Base-by-base conservation (phyloP, 2,888 invertebrate genomes). In the Dorcus hopei region DNA sequence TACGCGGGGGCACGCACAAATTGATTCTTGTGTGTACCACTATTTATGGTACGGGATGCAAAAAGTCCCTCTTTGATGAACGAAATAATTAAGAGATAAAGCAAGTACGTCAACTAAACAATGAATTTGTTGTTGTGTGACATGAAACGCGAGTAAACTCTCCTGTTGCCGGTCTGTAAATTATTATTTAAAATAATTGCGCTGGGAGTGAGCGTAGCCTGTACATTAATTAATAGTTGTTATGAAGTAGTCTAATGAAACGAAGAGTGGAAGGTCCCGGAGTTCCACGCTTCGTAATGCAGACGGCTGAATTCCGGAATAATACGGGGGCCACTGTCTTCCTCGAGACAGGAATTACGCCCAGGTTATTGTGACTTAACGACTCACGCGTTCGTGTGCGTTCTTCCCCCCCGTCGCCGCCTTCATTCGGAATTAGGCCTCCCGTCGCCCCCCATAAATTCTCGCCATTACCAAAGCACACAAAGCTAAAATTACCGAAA, bases 181-280 rank as follows among this genome's bases (percentile, higher is more conserved):
- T 45, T 45, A 45, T 11, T 45, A 45, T 45, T n/a, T 45, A 45
- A 45, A 45, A 3, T 45, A 45, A 45, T 45, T 45, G 45, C 23
- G 9, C 14, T 16, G 45, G 45, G 45, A 19, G 3, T 23, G 3
- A 33, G 26, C 3, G 3, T 19, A 19, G 19, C 11, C 45, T 45
- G n/a, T 6, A 19, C 11, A 45, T 45, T 45, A 45, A 45, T 45
- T 45, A 45, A 45, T 45, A 9, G 45, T 11, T 45, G 45, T 45
- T 45, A 9, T 11, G 45, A 45, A 45, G 16, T 45, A 45, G n/a
- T 45, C 23, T 45, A 45, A 45, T 45, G 45, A 9, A 19, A 45
- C 19, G 45, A 23, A 45, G 14, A 14, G 41, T 11, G 41, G n/a
- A 11, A 11, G 11, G 41, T 41, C 14, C 14, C 41, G 14, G 41